phyloP scores from a whole-genome alignment of 2,888 invertebrate genomes.

The Anoncus sp. region DNA sequence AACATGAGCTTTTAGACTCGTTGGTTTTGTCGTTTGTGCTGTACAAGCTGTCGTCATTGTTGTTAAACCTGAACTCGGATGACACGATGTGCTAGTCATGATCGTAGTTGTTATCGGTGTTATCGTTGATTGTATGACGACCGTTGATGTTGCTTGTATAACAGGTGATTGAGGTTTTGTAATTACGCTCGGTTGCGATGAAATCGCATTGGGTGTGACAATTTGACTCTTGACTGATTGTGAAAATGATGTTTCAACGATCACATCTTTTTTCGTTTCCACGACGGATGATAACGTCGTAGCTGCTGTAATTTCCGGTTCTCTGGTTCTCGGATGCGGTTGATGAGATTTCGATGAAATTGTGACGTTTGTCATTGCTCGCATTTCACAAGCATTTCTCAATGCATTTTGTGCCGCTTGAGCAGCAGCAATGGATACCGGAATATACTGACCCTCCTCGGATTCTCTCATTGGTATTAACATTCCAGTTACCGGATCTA shows the following conservation, averaged over 20 bases:
- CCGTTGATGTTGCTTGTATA: conserved; percentile 69
- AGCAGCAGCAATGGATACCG: conserved; percentile 82
- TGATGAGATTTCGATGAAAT: conserved; percentile 56
- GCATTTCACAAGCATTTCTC: conserved; percentile 69
- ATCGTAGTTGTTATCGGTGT: conserved; percentile 66
- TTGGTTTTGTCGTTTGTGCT: conserved; percentile 80
- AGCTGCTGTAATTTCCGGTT: conserved; percentile 67
- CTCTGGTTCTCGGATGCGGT: conserved; percentile 55
- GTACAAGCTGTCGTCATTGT: conserved; percentile 64
- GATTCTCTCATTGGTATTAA: conserved; percentile 89
- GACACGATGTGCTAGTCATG: conserved; percentile 54
- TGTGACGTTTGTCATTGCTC: conserved; percentile 64
- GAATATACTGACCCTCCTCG: conserved; percentile 89
- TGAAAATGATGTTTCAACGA: conserved; percentile 59
- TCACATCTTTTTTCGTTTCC: conserved; percentile 70
- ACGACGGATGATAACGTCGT: conserved; percentile 80
- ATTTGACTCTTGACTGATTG: conserved; percentile 63
- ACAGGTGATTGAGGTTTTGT: conserved; percentile 76
- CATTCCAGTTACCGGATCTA: conserved; percentile 90
- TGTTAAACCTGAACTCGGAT: conserved; percentile 56
- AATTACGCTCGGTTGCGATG: conserved; percentile 75
- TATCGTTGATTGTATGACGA: conserved; percentile 68
- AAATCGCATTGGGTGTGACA: conserved; percentile 71
- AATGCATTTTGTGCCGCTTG: conserved; percentile 68
- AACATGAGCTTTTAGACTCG: conserved; percentile 87